Percentiles rank a stretch among this genome's conserved stretches.
These are phyloP conservation scores for Geophilus truncorum DNA, from an alignment of 2,888 invertebrate genomes.

Conservation along the genomic window DNA sequence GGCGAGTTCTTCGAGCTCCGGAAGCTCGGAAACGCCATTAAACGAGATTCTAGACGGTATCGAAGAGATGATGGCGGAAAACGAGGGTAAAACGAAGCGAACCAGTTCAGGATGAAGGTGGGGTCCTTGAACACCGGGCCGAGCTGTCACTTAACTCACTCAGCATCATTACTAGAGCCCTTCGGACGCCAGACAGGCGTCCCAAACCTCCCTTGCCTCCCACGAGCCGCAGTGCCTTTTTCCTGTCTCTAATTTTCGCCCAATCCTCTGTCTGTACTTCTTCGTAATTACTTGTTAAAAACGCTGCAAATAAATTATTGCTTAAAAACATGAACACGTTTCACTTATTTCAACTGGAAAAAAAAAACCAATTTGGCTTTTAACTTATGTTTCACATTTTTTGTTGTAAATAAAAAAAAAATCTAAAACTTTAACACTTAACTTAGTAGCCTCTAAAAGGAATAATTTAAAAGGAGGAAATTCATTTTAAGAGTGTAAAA, in stretches of 20 bases:
- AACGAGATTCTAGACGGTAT: background rate
- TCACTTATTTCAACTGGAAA: background rate
- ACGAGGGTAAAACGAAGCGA: background rate
- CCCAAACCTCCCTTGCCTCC: background rate
- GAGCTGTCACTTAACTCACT: constrained; percentile 20
- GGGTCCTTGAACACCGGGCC: constrained; percentile 6
- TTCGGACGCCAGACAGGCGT: constrained; percentile 11
- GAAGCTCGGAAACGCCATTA: background rate
- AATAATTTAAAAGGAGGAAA: background rate
- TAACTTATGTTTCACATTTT: background rate
- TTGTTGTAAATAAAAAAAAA: background rate
- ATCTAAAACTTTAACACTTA: background rate
- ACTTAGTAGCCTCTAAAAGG: background rate
- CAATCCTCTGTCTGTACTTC: constrained; percentile 4
- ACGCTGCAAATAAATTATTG: background rate
- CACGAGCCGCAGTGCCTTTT: background rate
- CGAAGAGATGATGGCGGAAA: background rate
- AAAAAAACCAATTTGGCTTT: background rate
- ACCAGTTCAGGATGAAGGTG: constrained; percentile 5
- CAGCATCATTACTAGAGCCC: constrained; percentile 11
- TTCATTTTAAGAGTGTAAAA: background rate
- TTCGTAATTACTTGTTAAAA: constrained; percentile 10
- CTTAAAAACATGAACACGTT: background rate
- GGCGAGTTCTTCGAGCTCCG: background rate
- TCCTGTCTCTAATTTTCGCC: background rate